Conservation (phyloP, 1,140 invertebrate species). For the Drosophila athabasca region DNA sequence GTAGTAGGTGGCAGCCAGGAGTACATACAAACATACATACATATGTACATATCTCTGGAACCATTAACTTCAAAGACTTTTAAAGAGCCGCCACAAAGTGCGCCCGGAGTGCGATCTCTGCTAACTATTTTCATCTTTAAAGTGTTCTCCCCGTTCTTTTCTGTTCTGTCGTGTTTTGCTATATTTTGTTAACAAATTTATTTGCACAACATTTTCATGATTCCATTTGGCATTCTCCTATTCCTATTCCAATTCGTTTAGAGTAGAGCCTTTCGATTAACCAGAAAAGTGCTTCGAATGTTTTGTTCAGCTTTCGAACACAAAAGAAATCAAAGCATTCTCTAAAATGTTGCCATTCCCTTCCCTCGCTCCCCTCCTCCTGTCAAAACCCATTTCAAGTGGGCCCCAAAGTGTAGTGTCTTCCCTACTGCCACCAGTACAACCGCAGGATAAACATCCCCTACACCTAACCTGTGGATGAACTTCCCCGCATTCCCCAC, state of each 20-base stretch:
- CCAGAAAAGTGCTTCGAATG: constrained; percentile 32
- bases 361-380: constrained; percentile 15
- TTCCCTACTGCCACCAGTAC: too few species aligned
- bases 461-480: too few species aligned
- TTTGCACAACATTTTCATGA: constrained; percentile 53
- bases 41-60: too few species aligned
- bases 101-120: not conserved
- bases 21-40: too few species aligned
- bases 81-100: too few species aligned
- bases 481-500: not conserved
- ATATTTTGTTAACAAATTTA: constrained; percentile 58
- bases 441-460: too few species aligned
- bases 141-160: not conserved
- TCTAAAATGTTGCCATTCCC: constrained; percentile 10
- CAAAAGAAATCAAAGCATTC: constrained; percentile 46
- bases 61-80: too few species aligned
- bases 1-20: too few species aligned
- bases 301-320: constrained; percentile 34
- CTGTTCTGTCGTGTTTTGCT: not conserved
- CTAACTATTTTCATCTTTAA: constrained; percentile 10
- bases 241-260: constrained; percentile 14
- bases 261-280: constrained; percentile 29
- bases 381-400: constrained; percentile 60
- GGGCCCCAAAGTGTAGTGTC: constrained; percentile 43
- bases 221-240: constrained; percentile 37